Evolutionary conservation across 2,888 invertebrate species (phyloP).

Genomic region (Tachina lurida): DNA sequence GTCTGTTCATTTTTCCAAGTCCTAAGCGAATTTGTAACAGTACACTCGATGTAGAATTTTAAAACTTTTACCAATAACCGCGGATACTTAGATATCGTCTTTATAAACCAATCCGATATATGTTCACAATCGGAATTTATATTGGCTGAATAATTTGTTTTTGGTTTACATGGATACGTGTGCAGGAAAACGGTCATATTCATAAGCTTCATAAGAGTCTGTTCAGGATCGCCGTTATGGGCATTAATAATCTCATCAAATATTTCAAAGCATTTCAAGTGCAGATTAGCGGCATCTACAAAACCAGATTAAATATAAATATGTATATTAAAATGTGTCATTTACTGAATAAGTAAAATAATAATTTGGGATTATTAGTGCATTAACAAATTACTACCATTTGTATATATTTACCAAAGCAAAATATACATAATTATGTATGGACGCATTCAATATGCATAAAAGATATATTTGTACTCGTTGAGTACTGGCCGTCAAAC

Average conservation of each 20-base stretch:
- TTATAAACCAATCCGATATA: constrained; percentile 82
- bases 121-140: constrained; percentile 77
- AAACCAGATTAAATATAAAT: not conserved
- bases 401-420: not conserved
- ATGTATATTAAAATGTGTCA: not conserved
- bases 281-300: constrained; percentile 79
- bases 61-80: constrained; percentile 77
- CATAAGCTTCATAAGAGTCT: constrained; percentile 80
- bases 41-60: constrained; percentile 78
- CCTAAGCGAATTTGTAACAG: constrained; percentile 79
- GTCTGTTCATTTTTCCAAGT: constrained; percentile 79
- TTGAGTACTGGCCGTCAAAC: too few species aligned
- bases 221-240: constrained; percentile 81
- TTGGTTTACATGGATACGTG: constrained; percentile 76
- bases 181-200: constrained; percentile 80
- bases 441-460: not conserved
- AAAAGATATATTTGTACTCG: not conserved
- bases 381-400: too few species aligned
- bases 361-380: too few species aligned
- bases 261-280: constrained; percentile 80
- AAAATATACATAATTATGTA: not conserved
- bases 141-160: constrained; percentile 50
- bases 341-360: too few species aligned
- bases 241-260: constrained; percentile 80
- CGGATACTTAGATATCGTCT: constrained; percentile 80